Base-by-base conservation (phyloP, 2,113 vertebrate species). In the Sula dactylatra region DNA sequence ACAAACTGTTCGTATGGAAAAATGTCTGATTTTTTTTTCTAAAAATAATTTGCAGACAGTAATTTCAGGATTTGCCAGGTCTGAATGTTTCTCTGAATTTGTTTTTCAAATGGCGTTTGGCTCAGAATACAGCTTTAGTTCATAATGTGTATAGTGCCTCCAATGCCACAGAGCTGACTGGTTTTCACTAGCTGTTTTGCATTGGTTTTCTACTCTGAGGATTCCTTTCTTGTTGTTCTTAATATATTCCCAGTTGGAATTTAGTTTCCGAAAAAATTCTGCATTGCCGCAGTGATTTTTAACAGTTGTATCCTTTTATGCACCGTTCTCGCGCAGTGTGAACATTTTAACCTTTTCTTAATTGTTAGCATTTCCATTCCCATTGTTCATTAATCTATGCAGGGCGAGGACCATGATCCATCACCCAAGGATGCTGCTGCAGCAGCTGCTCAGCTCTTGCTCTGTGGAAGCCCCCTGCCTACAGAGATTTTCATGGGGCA, bases 301-400 rank as follows among this genome's bases (percentile, higher is more conserved):
- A 97, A 82, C 52, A 10, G 87, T 94, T 52, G 72, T 91, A 69
- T 86, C 87, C 94, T 97, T 98, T 97, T 88, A 94, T 92, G 91
- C 90, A 74, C 83, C 86, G 4, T 93, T 96, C 94, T 82, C 73
- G 72, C 95, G n/a, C 95, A 96, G 95, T 94, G 76, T 80, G 94
- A 97, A 88, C 95, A 79, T 95, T 96, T 97, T 97, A 97, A 97
- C 97, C 95, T 97, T 97, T 97, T 42, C 95, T 97, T 98, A 97
- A 97, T 97, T 96, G 97, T 96, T 79, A 94, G 81, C 76, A 67
- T 95, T 97, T 96, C 83, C 67, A 83, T 95, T 82, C 96, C 96
- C 2, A 64, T 93, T 96, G 96, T 89, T 97, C 89, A 91, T 97
- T 97, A 95, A 95, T 97, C 94, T 86, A 7, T 21, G 25, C 74